A percentile compares a stretch with the other conserved stretches of the same genome.
Conservation (phyloP, 2,113 vertebrate genomes). For the Dendrocopos noguchii region DNA sequence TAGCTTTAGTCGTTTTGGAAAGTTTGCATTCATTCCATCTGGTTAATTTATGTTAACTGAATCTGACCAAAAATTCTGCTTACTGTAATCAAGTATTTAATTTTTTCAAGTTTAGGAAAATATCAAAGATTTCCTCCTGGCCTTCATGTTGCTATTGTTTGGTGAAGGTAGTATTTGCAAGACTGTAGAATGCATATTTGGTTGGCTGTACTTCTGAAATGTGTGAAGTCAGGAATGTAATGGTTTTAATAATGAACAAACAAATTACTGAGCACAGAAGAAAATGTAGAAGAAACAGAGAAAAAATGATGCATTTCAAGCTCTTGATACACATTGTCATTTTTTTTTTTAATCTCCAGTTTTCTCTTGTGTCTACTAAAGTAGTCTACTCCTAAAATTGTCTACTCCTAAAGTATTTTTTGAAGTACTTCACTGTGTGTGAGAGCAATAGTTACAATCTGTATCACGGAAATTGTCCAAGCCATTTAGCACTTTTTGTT, state of each 20-base stretch:
- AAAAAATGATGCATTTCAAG: too few species aligned
- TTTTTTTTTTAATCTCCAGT: fast-evolving
- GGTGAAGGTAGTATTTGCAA: neutral
- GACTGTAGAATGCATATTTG: neutral
- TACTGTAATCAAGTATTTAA: neutral
- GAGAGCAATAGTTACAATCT: neutral
- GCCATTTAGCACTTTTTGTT: neutral
- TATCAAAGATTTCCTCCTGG: neutral
- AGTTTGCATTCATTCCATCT: neutral
- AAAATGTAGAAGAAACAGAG: neutral
- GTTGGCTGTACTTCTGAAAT: neutral
- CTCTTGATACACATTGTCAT: neutral
- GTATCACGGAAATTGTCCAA: conserved; percentile 30
- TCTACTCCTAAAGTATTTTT: neutral
- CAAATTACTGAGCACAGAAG: neutral
- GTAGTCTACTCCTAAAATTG: too few species aligned
- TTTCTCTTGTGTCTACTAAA: neutral
- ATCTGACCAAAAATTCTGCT: neutral
- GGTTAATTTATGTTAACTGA: neutral
- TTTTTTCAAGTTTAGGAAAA: neutral
- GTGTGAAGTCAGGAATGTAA: neutral
- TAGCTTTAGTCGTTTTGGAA: neutral
- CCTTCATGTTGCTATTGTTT: neutral
- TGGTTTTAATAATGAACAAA: neutral
- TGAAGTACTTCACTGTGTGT: neutral